Conservation (phyloP, 2,113 vertebrate genomes). For the Vimba vimba region DNA sequence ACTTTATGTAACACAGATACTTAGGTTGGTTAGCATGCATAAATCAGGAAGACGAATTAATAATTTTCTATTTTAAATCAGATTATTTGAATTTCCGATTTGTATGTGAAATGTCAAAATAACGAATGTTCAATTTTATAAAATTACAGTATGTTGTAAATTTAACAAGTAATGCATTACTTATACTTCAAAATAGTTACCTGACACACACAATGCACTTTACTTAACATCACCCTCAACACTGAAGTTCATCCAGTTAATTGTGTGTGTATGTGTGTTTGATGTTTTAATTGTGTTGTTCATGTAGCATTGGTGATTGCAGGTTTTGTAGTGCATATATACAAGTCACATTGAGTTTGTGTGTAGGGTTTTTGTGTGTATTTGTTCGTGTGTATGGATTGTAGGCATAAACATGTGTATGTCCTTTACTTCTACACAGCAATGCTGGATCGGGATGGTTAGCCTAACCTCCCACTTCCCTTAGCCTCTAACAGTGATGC, state of each 20-base stretch:
- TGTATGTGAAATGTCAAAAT: not conserved
- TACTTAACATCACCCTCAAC: not conserved
- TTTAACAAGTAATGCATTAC: not conserved
- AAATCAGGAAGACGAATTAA: not conserved
- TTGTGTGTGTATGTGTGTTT: too few relatives aligned
- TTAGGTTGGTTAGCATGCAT: not conserved
- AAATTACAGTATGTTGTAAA: too few relatives aligned
- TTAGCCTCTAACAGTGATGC: conserved; percentile 47
- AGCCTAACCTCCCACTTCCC: conserved; percentile 4
- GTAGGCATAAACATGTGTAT: conserved; percentile 60
- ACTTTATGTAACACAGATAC: not conserved
- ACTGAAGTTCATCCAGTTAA: not conserved
- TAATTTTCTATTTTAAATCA: not conserved
- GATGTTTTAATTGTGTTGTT: not conserved
- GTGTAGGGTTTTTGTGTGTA: not conserved
- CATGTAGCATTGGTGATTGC: too few relatives aligned
- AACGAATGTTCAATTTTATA: too few relatives aligned
- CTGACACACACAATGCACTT: not conserved
- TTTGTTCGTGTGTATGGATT: not conserved
- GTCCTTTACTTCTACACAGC: conserved; percentile 54
- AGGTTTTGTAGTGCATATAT: not conserved
- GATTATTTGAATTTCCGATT: too few relatives aligned
- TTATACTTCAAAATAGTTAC: not conserved
- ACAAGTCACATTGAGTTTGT: not conserved
- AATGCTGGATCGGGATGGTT: conserved; percentile 23